Evolutionary conservation across 2,113 vertebrate genomes (phyloP).

Genomic region (Pao palembangensis): DNA sequence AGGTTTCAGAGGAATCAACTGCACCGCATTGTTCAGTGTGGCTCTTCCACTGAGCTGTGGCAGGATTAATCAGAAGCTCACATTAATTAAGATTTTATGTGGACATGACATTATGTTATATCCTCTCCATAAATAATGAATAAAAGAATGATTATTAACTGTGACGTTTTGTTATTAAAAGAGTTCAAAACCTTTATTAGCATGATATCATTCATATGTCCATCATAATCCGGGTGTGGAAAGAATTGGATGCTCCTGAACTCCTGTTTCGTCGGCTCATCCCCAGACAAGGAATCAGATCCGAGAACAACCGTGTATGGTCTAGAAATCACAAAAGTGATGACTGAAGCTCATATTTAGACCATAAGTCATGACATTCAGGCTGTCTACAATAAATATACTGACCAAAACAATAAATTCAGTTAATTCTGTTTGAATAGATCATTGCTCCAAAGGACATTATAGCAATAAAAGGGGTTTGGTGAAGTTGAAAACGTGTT

Average conservation of each 20-base stretch:
- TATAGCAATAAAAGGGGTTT: no score
- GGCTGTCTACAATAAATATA: not conserved
- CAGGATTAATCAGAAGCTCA: not conserved
- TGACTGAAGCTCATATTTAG: not conserved
- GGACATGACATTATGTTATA: not conserved
- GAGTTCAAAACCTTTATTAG: slow-evolving; percentile 66
- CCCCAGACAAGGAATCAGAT: slow-evolving; percentile 25
- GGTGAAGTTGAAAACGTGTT: not conserved
- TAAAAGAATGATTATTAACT: not conserved
- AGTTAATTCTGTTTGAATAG: no score
- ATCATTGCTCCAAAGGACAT: no score
- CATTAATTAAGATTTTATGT: not conserved
- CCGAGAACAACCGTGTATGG: slow-evolving; percentile 65
- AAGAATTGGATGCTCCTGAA: slow-evolving; percentile 14
- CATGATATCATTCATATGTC: slow-evolving; percentile 68
- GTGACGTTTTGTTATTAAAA: not conserved
- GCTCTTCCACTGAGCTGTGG: slow-evolving; percentile 51
- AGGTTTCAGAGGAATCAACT: slow-evolving; percentile 46
- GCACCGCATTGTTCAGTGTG: slow-evolving; percentile 46
- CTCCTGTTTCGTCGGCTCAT: slow-evolving; percentile 43
- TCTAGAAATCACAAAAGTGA: slow-evolving; percentile 35
- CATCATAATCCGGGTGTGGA: slow-evolving; percentile 50
- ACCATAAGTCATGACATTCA: not conserved
- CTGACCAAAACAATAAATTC: no score
- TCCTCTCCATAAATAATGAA: not conserved